Conservation (phyloP, 1,140 invertebrate species). For the Leptinotarsa lineolata region DNA sequence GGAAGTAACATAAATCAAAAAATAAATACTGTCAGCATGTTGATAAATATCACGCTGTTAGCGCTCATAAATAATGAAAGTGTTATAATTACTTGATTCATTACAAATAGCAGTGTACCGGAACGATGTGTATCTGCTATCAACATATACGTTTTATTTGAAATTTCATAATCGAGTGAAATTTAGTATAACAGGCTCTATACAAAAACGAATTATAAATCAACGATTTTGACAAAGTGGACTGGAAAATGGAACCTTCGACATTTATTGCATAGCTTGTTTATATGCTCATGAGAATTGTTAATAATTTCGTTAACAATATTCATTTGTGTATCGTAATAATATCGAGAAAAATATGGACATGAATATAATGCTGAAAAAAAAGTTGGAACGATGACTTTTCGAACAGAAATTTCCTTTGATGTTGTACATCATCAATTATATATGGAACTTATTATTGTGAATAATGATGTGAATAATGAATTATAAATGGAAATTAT, state of each 20-base stretch:
- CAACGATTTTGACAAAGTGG: background rate
- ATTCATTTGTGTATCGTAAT: too few relatives aligned
- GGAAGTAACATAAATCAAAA: constrained; percentile 2
- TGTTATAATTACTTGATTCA: constrained; percentile 9
- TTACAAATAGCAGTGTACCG: background rate
- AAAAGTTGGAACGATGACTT: too few relatives aligned
- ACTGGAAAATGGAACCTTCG: background rate
- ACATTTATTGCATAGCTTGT: too few relatives aligned
- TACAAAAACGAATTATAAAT: background rate
- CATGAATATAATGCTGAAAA: too few relatives aligned
- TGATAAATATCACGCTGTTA: constrained; percentile 5
- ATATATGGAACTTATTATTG: too few relatives aligned
- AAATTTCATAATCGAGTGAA: background rate
- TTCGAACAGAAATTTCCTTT: too few relatives aligned
- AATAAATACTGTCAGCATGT: constrained; percentile 4
- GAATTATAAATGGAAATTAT: too few relatives aligned
- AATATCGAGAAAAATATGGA: too few relatives aligned
- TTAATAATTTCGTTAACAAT: too few relatives aligned
- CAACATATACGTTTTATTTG: background rate
- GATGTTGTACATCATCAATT: too few relatives aligned
- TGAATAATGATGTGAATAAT: too few relatives aligned
- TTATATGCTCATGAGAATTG: too few relatives aligned
- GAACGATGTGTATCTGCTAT: background rate
- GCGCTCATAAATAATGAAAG: background rate
- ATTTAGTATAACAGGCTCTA: background rate